These are phyloP conservation scores for Mesitornis unicolor DNA, from an alignment of 2,113 vertebrate genomes.

Conservation along the genomic window DNA sequence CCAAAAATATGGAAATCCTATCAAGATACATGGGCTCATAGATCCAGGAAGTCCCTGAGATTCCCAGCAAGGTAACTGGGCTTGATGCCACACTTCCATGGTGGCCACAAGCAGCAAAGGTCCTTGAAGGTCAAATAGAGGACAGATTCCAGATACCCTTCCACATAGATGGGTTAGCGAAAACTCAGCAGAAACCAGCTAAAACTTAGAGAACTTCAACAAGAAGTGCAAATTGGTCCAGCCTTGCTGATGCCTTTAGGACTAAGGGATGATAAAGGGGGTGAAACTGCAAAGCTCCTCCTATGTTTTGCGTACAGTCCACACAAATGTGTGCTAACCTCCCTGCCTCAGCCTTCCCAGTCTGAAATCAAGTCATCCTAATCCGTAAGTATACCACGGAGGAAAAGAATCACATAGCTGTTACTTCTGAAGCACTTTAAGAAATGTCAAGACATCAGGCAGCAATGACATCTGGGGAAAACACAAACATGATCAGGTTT, in stretches of 20 bases:
- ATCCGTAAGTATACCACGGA: not conserved
- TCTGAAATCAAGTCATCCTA: not conserved
- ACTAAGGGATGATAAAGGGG: not conserved
- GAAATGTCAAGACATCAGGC: not conserved
- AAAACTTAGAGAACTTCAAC: not conserved
- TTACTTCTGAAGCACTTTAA: not conserved
- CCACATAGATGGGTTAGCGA: not conserved
- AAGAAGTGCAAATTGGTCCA: not conserved
- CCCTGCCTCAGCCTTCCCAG: not conserved
- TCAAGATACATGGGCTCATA: not conserved
- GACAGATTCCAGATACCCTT: not conserved
- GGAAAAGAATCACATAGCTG: not conserved
- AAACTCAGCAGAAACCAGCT: not conserved
- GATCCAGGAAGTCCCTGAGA: not conserved
- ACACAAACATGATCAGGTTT: not conserved
- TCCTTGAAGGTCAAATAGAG: not conserved
- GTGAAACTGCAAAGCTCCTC: not conserved
- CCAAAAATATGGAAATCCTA: not conserved
- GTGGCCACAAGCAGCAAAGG: not conserved
- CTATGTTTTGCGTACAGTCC: not conserved
- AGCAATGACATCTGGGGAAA: conserved; percentile 15
- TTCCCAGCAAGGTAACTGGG: not conserved
- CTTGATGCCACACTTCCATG: not conserved
- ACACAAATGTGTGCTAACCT: not conserved
- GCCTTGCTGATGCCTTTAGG: not conserved